Evolutionary conservation across 64 coral and sea anemone species (phyloP), one percentile per base, ranked within the genome.

Genomic region (Cladopsammia gracilis): DNA sequence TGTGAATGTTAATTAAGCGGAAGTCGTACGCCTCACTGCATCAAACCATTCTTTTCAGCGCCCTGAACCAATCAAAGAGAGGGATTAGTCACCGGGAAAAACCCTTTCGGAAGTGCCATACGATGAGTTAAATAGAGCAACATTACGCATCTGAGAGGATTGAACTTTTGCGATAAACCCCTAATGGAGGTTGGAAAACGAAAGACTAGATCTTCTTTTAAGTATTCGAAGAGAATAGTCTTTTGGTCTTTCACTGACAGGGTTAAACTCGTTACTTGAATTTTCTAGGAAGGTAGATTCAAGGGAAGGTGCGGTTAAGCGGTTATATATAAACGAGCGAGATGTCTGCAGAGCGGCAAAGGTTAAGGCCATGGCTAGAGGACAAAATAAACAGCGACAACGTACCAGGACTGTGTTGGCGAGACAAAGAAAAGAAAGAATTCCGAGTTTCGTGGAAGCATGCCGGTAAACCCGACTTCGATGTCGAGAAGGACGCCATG

Each of bases 381-480:
- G 83, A 91, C 8, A 73, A 87, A 77, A 91, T 99, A 18, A 90
- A 99, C 71, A 96, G 91, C 42, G 88, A 77, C 19, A 76, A 77
- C 14, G 83, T 99, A 23, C 98, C 98, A 1, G 94, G 94, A 0
- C 49, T 99, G 11, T 66, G 64, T 48, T 99, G 98, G 98, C 13
- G 90, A 0, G 91, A 99, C 48, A 86, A 75, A 49, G 84, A 91
- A 6, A 69, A 71, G 44, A 87, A 83, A 19, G 93, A 61, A 8
- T 99, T 96, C 78, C 76, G 92, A 78, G 85, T 99, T 5, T 86
- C 94, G 4, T 99, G 98, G 98, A 99, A 96, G 26, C 98, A 99
- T 34, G 98, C 98, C 1, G 98, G 98, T 3, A 99, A 99, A 91
- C 98, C 98, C 16, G 94, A 96, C 62, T 99, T 99, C 61, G 77